Base-by-base conservation (phyloP, 2,797 vertebrate species). In the Avahi laniger region DNA sequence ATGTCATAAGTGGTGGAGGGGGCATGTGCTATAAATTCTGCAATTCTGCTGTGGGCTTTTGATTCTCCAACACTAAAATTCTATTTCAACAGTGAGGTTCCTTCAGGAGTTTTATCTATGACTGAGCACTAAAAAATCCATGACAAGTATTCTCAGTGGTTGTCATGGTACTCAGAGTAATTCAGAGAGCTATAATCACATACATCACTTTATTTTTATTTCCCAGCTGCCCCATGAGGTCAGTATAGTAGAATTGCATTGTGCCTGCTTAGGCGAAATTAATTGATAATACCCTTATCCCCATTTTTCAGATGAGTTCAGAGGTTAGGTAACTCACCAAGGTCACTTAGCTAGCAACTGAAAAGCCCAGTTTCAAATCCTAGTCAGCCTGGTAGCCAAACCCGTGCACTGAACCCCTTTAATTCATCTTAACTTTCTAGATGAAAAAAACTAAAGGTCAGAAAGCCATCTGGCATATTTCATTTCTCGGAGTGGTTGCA, bases 401-500 rank as follows among this genome's bases (percentile, higher is more conserved):
- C 33, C 6, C 48, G 46, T 65, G 24, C 20, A 35, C 4, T 4
- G 5, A 83, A 91, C n/a, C 22, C 5, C 28, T 94, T 89, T 43
- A 43, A 85, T 85, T 96, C 50, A 78, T 75, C 7, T 24, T 48
- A 82, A 54, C 61, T 92, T 89, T 96, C 83, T 73, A 84, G 76
- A 54, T 17, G 69, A 95, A 35, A 41, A 88, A 97, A 81, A 70
- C 41, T 87, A 35, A 95, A 87, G 65, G 52, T 92, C 46, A 89
- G 65, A 88, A 93, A 93, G 50, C 78, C 41, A 82, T 80, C 59
- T 90, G 88, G 20, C 43, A 63, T 73, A 48, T 89, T 95, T 92
- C 61, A 85, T 84, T 95, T 95, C 76, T 83, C 67, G 83, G 65
- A 81, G 84, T 95, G 48, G 57, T 82, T 97, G 33, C 46, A 94